These are phyloP conservation scores for Mus musculus DNA, from an alignment of 2,113 vertebrate genomes.

Conservation along the genomic window DNA sequence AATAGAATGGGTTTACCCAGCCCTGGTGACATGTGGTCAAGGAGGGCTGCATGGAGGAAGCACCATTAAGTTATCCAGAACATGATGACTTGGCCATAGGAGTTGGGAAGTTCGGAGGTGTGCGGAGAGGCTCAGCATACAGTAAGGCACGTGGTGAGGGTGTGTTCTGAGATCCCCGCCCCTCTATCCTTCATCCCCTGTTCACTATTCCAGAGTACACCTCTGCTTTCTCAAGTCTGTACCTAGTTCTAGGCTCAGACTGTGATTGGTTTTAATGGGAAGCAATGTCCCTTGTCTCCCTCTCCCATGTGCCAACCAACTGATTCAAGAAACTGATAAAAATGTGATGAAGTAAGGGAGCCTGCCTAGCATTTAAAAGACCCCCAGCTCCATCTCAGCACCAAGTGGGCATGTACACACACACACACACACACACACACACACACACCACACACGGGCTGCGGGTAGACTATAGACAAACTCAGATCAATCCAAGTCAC, in stretches of 20 bases:
- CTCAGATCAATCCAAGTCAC: background rate
- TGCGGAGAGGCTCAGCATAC: background rate
- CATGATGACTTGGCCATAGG: background rate
- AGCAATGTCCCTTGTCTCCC: background rate
- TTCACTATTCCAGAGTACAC: background rate
- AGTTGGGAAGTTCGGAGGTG: background rate
- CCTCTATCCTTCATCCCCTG: background rate
- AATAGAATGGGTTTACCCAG: background rate
- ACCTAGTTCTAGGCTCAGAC: background rate
- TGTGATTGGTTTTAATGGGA: background rate
- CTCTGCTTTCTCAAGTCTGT: background rate
- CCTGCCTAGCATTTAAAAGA: background rate
- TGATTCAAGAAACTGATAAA: background rate
- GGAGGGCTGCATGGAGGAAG: background rate
- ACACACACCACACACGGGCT: too few species aligned
- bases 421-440: background rate
- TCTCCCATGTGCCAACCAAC: background rate
- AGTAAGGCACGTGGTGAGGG: background rate
- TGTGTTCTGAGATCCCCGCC: background rate
- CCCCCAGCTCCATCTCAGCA: background rate
- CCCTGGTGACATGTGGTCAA: background rate
- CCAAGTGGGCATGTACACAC: background rate
- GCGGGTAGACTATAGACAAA: background rate
- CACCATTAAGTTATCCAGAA: background rate
- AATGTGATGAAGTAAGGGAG: background rate